phyloP scores from a whole-genome alignment of 2,797 vertebrate genomes.

The Onychomys leucogaster region DNA sequence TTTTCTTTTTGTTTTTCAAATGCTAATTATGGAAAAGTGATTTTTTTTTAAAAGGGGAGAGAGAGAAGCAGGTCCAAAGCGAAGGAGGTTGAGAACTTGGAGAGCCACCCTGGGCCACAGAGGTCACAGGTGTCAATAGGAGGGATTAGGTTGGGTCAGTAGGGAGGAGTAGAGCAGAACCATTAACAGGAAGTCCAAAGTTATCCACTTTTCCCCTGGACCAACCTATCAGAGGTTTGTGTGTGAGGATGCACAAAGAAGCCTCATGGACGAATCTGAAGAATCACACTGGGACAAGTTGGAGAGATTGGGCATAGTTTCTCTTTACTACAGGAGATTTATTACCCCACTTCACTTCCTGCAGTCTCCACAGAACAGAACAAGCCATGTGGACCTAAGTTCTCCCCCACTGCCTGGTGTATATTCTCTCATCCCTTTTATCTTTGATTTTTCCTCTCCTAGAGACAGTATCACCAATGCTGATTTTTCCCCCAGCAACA shows the following conservation, averaged over 20 bases:
- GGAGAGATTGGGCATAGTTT: background rate
- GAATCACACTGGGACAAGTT: background rate
- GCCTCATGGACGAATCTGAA: background rate
- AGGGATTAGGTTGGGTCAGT: background rate
- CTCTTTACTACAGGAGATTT: conserved; percentile 10
- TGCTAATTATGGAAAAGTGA: background rate
- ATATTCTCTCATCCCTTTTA: background rate
- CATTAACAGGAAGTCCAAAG: background rate
- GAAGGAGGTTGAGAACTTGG: background rate
- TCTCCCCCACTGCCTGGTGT: background rate
- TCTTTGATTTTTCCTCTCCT: conserved; percentile 13
- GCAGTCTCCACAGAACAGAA: background rate
- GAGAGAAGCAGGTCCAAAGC: background rate
- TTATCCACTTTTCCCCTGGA: background rate
- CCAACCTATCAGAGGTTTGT: background rate
- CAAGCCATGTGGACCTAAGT: background rate
- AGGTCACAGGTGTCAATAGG: background rate
- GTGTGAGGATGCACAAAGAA: background rate
- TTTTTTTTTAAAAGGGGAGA: background rate
- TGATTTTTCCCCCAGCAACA: conserved; percentile 12
- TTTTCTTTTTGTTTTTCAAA: conserved; percentile 28
- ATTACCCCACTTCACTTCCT: background rate
- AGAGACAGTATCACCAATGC: background rate
- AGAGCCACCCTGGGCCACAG: background rate
- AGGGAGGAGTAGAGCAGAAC: background rate